A percentile compares a stretch with the other conserved stretches of the same genome.
These are phyloP conservation scores for Tiliqua scincoides DNA, from an alignment of 2,113 vertebrate species.

Conservation along the genomic window DNA sequence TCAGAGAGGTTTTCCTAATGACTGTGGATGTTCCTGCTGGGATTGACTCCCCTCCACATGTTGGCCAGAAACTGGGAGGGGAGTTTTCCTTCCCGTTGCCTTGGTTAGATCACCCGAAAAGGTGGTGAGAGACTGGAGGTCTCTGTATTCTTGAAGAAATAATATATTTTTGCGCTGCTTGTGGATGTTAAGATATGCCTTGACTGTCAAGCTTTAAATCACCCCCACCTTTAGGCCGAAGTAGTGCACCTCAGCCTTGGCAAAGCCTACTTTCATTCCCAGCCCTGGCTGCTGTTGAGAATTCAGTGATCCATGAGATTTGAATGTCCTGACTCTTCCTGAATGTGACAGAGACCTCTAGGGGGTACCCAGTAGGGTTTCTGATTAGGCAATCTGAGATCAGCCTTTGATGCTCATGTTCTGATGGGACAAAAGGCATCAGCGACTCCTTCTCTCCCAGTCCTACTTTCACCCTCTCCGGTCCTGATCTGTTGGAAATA, in stretches of 20 bases:
- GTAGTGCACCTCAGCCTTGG: background rate
- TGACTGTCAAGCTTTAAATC: background rate
- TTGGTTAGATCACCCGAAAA: background rate
- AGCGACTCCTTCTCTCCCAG: too few species aligned
- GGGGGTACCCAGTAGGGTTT: background rate
- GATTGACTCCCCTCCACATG: slow-evolving; percentile 14
- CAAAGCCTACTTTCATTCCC: background rate
- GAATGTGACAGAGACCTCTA: too few species aligned
- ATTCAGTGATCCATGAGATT: background rate
- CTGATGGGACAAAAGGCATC: too few species aligned
- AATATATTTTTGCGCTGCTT: background rate
- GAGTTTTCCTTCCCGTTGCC: too few species aligned
- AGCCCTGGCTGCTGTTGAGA: background rate
- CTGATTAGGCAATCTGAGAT: too few species aligned
- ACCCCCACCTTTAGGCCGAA: background rate
- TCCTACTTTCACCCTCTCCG: too few species aligned
- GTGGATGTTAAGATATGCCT: background rate
- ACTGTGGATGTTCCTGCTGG: slow-evolving; percentile 61
- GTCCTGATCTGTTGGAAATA: too few species aligned
- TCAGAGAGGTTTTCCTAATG: slow-evolving; percentile 63
- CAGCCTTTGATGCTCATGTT: too few species aligned
- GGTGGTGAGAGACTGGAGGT: background rate
- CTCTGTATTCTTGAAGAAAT: background rate
- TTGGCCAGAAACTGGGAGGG: too few species aligned
- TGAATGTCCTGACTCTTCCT: background rate